Evolutionary conservation across 2,888 invertebrate species (phyloP), one percentile per base, ranked within the genome.

Genomic region (Lycocerus yunnanus): DNA sequence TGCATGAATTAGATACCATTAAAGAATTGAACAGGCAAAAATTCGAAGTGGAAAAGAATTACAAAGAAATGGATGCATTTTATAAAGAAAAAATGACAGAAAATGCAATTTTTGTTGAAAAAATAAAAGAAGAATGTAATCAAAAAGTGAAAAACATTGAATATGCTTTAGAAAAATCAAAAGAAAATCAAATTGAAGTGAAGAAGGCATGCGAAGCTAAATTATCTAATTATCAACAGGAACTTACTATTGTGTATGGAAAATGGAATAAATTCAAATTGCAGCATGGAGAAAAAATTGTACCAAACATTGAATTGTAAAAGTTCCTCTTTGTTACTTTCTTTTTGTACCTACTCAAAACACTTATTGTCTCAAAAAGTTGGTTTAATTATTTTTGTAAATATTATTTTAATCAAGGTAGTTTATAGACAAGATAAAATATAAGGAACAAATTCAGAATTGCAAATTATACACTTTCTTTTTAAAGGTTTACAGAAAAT

Each of bases 11-110:
- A 8, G 75, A 75, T 0, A 72, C 66, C 10, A 75, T 75, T 10
- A 75, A 75, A 24, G 75, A 75, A 43, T 63, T 75, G 2, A 75
- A 75, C 18, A 58, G 75, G 11, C 75, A 75, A 43, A 75, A 75
- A 24, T 75, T 75, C 58, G 61, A 68, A 59, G 16, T 75, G 1
- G 72, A 75, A 18, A 67, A 73, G 16, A 75, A 68, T 13, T 69
- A 58, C 14, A 67, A 27, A 14, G 72, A 75, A 43, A 24, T 73
- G 15, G 75, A 75, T 63, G 58, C 9, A 13, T 68, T 21, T 68
- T 70, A 68, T n/a, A 70, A 70, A 43, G 65, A 59, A 13, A 72
- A 75, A 68, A n/a, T 73, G 18, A 16, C 20, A 4, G n/a, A 20
- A 4, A 72, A 70, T 21, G 75, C 70, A n/a, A 13, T 11, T 20